Conservation (phyloP, 2,113 vertebrate genomes). For the Malurus alboscapulatus region DNA sequence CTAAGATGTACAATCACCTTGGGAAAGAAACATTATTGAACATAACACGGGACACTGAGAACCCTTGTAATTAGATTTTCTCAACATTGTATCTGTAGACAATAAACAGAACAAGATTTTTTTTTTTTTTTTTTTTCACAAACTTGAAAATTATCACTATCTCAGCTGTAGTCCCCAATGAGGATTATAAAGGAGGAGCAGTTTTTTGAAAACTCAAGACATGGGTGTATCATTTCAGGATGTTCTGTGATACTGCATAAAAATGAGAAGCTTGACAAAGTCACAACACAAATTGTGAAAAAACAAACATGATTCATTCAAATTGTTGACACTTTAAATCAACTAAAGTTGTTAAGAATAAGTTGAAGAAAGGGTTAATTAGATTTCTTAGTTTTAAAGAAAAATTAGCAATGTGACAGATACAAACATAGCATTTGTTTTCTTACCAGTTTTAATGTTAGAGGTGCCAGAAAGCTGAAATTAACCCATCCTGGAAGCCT, state of each 20-base stretch:
- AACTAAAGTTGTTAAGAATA: not conserved
- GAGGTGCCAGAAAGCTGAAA: not conserved
- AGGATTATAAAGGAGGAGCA: not conserved
- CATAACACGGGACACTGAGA: fast-evolving
- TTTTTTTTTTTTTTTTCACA: not conserved
- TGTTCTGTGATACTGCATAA: not conserved
- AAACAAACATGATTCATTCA: not conserved
- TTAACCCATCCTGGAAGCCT: not conserved
- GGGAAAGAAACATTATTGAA: not conserved
- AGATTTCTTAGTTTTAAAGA: not conserved
- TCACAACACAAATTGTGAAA: not conserved
- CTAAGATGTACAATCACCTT: not conserved
- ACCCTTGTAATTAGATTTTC: not conserved
- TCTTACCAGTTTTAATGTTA: not conserved
- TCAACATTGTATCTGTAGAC: not conserved
- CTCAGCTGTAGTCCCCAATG: not conserved
- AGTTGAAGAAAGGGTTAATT: not conserved
- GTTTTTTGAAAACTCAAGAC: not conserved
- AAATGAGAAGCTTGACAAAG: not conserved
- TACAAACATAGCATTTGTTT: not conserved
- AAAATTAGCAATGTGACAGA: not conserved
- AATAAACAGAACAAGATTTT: not conserved
- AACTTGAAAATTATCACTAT: not conserved
- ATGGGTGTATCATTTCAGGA: not conserved
- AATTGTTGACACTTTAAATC: not conserved